Evolutionary conservation across 2,888 invertebrate species (phyloP).

Genomic region (Himalopsyche tibetana): DNA sequence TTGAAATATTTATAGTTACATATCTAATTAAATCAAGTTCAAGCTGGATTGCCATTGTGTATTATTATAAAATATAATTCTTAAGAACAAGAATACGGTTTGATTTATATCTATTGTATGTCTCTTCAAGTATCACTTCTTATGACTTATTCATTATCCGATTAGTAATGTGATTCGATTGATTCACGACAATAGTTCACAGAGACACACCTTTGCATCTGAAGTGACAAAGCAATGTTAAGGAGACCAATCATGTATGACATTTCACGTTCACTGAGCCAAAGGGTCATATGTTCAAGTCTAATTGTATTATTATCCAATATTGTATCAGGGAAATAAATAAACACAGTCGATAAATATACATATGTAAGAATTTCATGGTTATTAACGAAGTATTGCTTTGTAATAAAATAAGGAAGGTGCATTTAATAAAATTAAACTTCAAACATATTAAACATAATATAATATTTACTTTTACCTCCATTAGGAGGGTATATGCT

Average conservation of each 20-base stretch:
- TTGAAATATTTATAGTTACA: no score
- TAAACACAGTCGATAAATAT: no score
- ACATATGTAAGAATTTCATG: no score
- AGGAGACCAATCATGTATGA: constrained; percentile 34
- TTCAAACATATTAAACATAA: no score
- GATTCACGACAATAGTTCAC: constrained; percentile 6
- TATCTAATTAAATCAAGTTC: neutral
- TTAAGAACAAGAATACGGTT: neutral
- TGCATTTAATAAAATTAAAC: no score
- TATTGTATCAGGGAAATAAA: no score
- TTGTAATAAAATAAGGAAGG: no score
- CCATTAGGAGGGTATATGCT: no score
- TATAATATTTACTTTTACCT: no score
- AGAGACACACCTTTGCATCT: constrained; percentile 1
- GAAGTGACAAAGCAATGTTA: constrained; percentile 26
- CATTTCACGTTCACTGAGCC: neutral
- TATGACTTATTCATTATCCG: constrained; percentile 40
- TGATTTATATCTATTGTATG: constrained; percentile 25
- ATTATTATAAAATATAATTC: neutral
- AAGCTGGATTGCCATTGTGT: neutral
- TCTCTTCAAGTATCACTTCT: neutral
- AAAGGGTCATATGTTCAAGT: constrained; percentile 3
- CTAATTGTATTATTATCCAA: neutral
- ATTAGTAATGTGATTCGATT: constrained; percentile 12
- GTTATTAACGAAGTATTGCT: no score